Evolutionary conservation across 2,888 invertebrate species (phyloP).

Genomic region (Sthenelais limicola): DNA sequence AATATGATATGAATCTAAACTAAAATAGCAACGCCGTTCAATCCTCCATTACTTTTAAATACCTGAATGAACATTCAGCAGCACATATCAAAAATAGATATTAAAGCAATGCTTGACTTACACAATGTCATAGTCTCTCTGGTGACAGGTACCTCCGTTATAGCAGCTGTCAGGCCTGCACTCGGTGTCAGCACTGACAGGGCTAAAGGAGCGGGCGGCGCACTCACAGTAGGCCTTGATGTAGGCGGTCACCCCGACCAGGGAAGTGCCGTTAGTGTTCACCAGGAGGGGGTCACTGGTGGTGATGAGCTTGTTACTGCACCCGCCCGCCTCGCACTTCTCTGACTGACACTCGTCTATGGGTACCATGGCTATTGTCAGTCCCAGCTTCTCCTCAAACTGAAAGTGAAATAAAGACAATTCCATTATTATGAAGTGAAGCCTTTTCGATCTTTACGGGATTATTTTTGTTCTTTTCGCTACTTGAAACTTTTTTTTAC

Average conservation of each 20-base stretch:
- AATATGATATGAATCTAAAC: no score
- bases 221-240: slow-evolving; percentile 94
- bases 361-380: slow-evolving; percentile 97
- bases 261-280: slow-evolving; percentile 95
- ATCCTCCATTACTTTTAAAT: no score
- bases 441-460: no score
- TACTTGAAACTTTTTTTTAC: no score
- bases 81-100: neutral
- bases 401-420: slow-evolving; percentile 12
- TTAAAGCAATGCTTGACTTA: slow-evolving; percentile 33
- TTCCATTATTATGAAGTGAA: no score
- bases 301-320: slow-evolving; percentile 88
- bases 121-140: slow-evolving; percentile 48
- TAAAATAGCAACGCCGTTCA: no score
- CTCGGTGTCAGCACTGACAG: slow-evolving; percentile 79
- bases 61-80: no score
- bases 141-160: slow-evolving; percentile 94
- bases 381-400: slow-evolving; percentile 84
- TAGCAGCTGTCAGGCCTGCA: slow-evolving; percentile 82
- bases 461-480: no score
- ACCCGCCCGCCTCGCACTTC: slow-evolving; percentile 80
- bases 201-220: slow-evolving; percentile 92
- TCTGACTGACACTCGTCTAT: slow-evolving; percentile 78
- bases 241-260: slow-evolving; percentile 95
- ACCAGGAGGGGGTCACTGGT: slow-evolving; percentile 79